Evolutionary conservation across 2,888 invertebrate genomes (phyloP), one percentile per base, ranked within the genome.

Genomic region (Chrysodeixis includens): DNA sequence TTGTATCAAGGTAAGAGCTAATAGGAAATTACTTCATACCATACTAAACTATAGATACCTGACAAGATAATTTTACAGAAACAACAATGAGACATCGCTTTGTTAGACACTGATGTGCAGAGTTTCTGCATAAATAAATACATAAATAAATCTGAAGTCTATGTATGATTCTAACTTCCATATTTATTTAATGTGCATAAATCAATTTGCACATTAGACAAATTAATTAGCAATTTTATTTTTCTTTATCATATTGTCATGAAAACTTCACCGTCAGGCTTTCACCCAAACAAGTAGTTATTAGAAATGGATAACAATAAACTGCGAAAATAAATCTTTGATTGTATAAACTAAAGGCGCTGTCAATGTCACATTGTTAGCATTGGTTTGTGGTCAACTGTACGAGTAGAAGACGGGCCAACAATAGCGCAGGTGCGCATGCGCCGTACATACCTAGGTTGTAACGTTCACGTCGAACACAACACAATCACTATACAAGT

Each of bases 1-100:
- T 76, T 74, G 69, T 85, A 86, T 86, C 86, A 76, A 53, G 49
- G 54, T 72, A 61, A 66, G 56, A 65, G 79, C 79, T 79, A 74
- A 78, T 79, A 79, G 77, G 76, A 79, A 79, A 77, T 81, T 76
- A 78, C 76, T 78, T 74, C 70, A 76, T 52, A 61, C 57, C 64
- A 69, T 32, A 55, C 57, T 51, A 62, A 52, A 26, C 66, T 46
- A 14, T 52, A 26, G 7, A 26, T 26, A 59, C 30, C 55, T 59
- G 30, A 53, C 62, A 49, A 66, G 55, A 60, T 44, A 16, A 56
- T 20, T 30, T 10, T 57, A 56, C 5, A 52, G 30, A 49, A 35
- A 49, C 49, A 54, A 49, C 46, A 20, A 49, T 49, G 46, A 49
- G 18, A 20, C 20, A 49, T 49, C 46, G 9, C 18, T 49, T 20